Conservation (phyloP, 2,113 vertebrate genomes). For the Prunella fulvescens region DNA sequence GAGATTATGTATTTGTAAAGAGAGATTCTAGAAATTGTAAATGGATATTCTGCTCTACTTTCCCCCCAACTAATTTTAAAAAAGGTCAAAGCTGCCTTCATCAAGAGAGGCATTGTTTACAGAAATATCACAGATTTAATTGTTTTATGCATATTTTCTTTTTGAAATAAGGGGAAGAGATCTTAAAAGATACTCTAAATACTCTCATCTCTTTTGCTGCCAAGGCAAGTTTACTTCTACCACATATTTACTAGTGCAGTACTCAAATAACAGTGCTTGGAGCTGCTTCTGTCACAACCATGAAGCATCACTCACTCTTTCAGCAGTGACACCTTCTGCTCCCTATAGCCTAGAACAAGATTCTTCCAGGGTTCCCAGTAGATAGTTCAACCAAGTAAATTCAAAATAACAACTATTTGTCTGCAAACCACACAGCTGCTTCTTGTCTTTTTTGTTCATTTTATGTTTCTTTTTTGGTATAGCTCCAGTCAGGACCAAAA, state of each 20-base stretch:
- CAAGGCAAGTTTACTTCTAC: neutral
- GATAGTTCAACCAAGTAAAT: constrained; percentile 12
- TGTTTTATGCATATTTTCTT: neutral
- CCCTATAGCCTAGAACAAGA: neutral
- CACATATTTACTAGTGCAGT: neutral
- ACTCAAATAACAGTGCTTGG: constrained; percentile 6
- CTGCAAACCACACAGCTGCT: neutral
- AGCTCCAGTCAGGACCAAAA: neutral
- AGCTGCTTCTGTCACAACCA: constrained; percentile 32
- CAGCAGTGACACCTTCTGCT: constrained; percentile 25
- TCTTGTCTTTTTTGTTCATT: neutral
- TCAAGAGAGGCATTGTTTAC: neutral
- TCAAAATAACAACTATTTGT: constrained; percentile 2
- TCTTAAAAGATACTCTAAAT: neutral
- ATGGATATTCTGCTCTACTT: neutral
- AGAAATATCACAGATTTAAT: neutral
- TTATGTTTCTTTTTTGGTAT: neutral
- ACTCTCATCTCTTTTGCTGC: neutral
- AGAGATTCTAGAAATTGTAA: neutral
- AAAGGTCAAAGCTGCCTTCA: neutral
- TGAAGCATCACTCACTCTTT: constrained; percentile 5
- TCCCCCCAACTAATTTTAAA: neutral
- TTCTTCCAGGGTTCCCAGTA: neutral
- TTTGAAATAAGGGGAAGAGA: neutral
- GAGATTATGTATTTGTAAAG: neutral